Evolutionary conservation across 2,888 invertebrate species (phyloP).

Genomic region (Ectemnius lituratus): DNA sequence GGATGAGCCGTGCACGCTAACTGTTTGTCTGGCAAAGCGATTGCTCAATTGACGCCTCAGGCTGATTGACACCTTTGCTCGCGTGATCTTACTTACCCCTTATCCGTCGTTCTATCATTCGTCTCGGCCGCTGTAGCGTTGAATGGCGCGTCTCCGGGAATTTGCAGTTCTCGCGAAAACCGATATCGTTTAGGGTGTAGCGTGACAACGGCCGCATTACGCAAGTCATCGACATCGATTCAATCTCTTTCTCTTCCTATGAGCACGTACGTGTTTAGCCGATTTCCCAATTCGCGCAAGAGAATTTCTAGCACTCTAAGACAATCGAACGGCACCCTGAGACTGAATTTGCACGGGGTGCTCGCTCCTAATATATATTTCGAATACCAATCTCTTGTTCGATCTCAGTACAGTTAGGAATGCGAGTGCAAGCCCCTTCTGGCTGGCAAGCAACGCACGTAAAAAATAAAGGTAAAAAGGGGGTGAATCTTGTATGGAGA

Average conservation of each 20-base stretch:
- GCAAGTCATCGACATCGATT: background rate
- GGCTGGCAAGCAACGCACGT: conserved; percentile 31
- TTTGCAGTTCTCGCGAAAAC: background rate
- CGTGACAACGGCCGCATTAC: background rate
- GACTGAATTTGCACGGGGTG: conserved; percentile 57
- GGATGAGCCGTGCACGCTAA: too few relatives aligned
- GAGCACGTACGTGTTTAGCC: background rate
- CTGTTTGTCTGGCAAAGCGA: too few relatives aligned
- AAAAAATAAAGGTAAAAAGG: conserved; percentile 45
- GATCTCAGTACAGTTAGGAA: conserved; percentile 69
- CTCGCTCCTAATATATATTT: conserved; percentile 65
- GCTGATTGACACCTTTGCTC: background rate
- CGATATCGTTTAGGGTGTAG: conserved; percentile 1
- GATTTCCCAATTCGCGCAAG: background rate
- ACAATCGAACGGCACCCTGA: conserved; percentile 33
- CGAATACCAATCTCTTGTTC: conserved; percentile 48
- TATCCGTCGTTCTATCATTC: background rate
- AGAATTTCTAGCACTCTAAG: conserved; percentile 3
- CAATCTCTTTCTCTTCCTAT: background rate
- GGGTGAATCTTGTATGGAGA: conserved; percentile 17
- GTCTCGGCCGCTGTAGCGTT: background rate
- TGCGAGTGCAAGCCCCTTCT: conserved; percentile 38
- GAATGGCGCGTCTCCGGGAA: background rate
- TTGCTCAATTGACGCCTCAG: background rate
- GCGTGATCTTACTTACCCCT: conserved; percentile 7